Conservation (phyloP, 2,888 invertebrate genomes). For the Coenonympha glycerion region DNA sequence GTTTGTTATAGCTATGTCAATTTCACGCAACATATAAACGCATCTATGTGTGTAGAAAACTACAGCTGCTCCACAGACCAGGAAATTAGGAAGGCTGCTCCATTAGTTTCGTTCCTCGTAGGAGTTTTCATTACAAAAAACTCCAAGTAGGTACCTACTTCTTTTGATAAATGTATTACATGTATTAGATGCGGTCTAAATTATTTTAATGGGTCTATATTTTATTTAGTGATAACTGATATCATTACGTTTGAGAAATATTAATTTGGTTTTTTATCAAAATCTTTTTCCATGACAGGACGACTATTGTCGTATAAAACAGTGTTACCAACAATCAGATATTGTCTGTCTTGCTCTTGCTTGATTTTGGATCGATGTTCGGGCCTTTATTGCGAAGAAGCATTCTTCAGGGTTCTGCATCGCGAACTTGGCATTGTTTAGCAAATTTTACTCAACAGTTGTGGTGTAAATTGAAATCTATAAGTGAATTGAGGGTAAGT, state of each 20-base stretch:
- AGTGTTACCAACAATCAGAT: constrained; percentile 53
- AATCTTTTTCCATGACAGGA: constrained; percentile 24
- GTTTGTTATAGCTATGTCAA: too few relatives aligned
- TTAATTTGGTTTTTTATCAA: background rate
- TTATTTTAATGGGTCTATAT: too few relatives aligned
- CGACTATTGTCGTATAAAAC: constrained; percentile 34
- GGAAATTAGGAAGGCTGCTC: too few relatives aligned
- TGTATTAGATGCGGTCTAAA: too few relatives aligned
- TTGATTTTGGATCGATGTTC: constrained; percentile 81
- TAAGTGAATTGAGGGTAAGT: constrained; percentile 73
- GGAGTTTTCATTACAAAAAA: too few relatives aligned
- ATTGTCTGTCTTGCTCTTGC: constrained; percentile 56
- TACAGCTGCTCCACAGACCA: too few relatives aligned
- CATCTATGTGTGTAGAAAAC: too few relatives aligned
- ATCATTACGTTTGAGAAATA: background rate
- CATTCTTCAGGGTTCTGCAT: constrained; percentile 81
- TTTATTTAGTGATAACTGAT: background rate
- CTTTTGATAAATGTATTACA: too few relatives aligned
- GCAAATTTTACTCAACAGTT: constrained; percentile 76
- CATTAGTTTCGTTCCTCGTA: too few relatives aligned
- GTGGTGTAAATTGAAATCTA: constrained; percentile 78
- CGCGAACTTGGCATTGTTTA: constrained; percentile 81
- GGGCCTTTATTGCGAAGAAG: constrained; percentile 79
- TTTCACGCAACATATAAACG: too few relatives aligned
- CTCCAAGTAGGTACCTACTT: too few relatives aligned